phyloP scores from a whole-genome alignment of 2,113 vertebrate genomes.

The Pituophis catenifer region DNA sequence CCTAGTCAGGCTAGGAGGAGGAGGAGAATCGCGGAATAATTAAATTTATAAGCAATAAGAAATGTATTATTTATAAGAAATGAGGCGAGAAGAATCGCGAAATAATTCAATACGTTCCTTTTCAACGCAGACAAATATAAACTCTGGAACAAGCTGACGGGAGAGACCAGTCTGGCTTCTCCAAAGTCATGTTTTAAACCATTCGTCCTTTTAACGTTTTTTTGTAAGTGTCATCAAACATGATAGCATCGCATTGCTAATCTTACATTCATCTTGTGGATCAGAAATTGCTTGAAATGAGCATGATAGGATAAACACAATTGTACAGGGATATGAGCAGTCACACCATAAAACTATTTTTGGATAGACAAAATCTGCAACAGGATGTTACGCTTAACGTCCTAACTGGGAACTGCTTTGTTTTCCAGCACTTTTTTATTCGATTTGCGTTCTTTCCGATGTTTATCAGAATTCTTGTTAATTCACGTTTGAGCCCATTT shows the following conservation, averaged over 20 bases:
- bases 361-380: not conserved
- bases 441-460: not conserved
- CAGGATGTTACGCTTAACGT: not conserved
- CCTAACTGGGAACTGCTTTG: not conserved
- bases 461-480: not conserved
- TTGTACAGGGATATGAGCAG: not conserved
- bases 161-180: not conserved
- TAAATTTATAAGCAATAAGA: no score
- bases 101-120: not conserved
- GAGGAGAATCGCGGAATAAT: no score
- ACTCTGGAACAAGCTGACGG: not conserved
- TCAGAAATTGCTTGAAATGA: not conserved
- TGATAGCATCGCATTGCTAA: not conserved
- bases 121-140: not conserved
- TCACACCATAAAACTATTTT: not conserved
- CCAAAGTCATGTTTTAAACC: not conserved
- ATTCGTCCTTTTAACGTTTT: not conserved
- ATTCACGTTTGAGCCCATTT: not conserved
- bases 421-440: not conserved
- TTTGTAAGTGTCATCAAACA: not conserved
- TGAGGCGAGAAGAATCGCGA: not conserved
- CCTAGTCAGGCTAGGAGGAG: no score
- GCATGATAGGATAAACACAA: not conserved
- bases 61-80: no score
- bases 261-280: not conserved